These are phyloP conservation scores for silkworm (Bombyx mori) DNA, from an alignment of 1,140 invertebrate species.

Conservation along the genomic window DNA sequence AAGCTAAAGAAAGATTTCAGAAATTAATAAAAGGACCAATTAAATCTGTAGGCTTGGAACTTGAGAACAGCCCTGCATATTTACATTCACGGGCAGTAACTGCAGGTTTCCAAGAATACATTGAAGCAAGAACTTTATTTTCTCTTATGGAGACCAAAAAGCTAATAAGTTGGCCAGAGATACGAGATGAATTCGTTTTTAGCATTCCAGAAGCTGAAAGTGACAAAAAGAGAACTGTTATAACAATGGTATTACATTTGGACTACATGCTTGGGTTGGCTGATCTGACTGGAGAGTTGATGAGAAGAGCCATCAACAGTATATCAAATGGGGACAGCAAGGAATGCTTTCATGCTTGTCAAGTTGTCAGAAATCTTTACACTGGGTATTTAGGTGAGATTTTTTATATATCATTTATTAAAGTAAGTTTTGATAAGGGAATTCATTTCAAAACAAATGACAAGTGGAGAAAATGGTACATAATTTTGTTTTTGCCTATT, in stretches of 20 bases:
- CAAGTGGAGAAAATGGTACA: not conserved
- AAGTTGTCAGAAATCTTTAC: slow-evolving; percentile 81
- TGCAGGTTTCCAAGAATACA: slow-evolving; percentile 87
- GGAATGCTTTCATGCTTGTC: slow-evolving; percentile 81
- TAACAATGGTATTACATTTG: slow-evolving; percentile 70
- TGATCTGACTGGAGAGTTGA: slow-evolving; percentile 91
- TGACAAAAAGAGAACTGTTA: slow-evolving; percentile 21
- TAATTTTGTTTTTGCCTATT: no score
- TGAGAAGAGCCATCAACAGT: slow-evolving; percentile 90
- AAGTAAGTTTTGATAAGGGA: not conserved
- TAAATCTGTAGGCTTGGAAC: slow-evolving; percentile 79
- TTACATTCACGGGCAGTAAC: slow-evolving; percentile 84
- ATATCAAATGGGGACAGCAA: slow-evolving; percentile 84
- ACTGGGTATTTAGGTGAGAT: slow-evolving; percentile 77
- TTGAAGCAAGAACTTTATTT: slow-evolving; percentile 81
- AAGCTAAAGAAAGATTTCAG: slow-evolving; percentile 77
- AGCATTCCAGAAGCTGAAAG: slow-evolving; percentile 24
- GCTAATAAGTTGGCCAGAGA: slow-evolving; percentile 42
- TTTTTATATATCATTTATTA: slow-evolving; percentile 1
- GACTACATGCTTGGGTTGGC: slow-evolving; percentile 89
- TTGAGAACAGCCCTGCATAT: slow-evolving; percentile 80
- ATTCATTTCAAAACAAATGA: not conserved
- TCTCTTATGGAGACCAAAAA: slow-evolving; percentile 46
- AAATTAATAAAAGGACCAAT: slow-evolving; percentile 76
- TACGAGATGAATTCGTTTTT: slow-evolving; percentile 44